Evolutionary conservation across 2,797 vertebrate genomes (phyloP).

Genomic region (Brotula barbata): DNA sequence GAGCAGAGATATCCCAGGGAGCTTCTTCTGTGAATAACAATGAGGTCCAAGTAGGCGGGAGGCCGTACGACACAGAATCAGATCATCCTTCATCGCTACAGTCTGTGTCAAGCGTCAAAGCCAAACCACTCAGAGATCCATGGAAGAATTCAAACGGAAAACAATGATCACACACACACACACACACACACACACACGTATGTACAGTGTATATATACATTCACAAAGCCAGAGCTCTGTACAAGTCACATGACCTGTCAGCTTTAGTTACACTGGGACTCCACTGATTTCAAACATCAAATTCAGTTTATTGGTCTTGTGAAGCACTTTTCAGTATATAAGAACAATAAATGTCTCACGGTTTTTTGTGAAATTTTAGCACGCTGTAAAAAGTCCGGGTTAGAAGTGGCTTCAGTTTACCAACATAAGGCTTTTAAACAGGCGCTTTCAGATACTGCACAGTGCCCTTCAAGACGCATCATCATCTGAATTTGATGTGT

Average conservation of each 20-base stretch:
- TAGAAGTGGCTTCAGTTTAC: too few relatives aligned
- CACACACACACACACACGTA: constrained; percentile 12
- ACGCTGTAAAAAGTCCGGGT: not conserved
- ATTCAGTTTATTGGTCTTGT: too few relatives aligned
- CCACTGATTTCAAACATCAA: too few relatives aligned
- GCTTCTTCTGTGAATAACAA: constrained; percentile 48
- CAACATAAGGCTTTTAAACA: not conserved
- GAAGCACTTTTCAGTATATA: too few relatives aligned
- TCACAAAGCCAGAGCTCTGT: constrained; percentile 32
- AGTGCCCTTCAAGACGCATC: too few relatives aligned
- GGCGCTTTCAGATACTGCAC: too few relatives aligned
- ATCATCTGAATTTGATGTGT: too few relatives aligned
- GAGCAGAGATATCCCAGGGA: constrained; percentile 49
- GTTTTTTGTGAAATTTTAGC: not conserved
- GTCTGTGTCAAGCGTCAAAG: constrained; percentile 33
- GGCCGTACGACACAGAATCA: constrained; percentile 26
- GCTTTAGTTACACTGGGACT: not conserved
- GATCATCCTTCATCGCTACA: constrained; percentile 35
- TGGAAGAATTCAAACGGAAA: constrained; percentile 45
- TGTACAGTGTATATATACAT: constrained; percentile 34
- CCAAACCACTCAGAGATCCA: constrained; percentile 28
- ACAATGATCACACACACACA: not conserved
- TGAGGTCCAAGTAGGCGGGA: constrained; percentile 38
- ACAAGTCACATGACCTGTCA: too few relatives aligned
- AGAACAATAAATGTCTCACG: not conserved